phyloP scores from a whole-genome alignment of 2,797 vertebrate genomes.

The Oreonectes daqikongensis region DNA sequence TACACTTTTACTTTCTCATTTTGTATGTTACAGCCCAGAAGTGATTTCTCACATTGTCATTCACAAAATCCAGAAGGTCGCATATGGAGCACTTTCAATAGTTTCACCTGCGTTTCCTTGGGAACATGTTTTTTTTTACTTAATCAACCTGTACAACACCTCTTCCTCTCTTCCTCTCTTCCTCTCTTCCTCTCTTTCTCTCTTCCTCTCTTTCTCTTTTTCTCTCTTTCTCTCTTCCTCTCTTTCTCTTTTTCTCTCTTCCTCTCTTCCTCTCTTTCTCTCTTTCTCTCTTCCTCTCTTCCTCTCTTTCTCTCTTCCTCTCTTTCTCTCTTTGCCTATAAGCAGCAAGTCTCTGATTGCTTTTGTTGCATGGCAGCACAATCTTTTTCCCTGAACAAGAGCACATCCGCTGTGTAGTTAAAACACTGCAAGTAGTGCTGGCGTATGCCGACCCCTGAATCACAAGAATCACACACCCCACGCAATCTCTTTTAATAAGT shows the following conservation, averaged over 20 bases:
- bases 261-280: conserved; percentile 23
- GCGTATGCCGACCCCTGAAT: conserved; percentile 11
- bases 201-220: conserved; percentile 19
- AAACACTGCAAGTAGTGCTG: conserved; percentile 11
- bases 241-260: too few relatives aligned
- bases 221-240: conserved; percentile 10
- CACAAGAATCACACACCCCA: neutral
- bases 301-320: conserved; percentile 26
- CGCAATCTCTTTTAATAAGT: neutral
- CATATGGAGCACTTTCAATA: conserved; percentile 55
- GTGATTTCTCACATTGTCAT: conserved; percentile 35
- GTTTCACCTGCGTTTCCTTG: conserved; percentile 65
- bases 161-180: conserved; percentile 16
- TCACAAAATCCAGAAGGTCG: conserved; percentile 57
- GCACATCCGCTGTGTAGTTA: conserved; percentile 12
- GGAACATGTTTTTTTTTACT: conserved; percentile 59
- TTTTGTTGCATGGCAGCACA: conserved; percentile 56
- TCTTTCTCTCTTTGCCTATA: conserved; percentile 21
- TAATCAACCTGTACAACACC: conserved; percentile 55
- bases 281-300: too few relatives aligned
- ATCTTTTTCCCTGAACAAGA: conserved; percentile 43
- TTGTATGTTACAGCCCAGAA: too few relatives aligned
- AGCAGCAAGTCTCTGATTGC: conserved; percentile 58
- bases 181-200: too few relatives aligned
- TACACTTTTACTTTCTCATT: too few relatives aligned